Base-by-base conservation (phyloP, 2,797 vertebrate genomes). In the Dallia pectoralis region DNA sequence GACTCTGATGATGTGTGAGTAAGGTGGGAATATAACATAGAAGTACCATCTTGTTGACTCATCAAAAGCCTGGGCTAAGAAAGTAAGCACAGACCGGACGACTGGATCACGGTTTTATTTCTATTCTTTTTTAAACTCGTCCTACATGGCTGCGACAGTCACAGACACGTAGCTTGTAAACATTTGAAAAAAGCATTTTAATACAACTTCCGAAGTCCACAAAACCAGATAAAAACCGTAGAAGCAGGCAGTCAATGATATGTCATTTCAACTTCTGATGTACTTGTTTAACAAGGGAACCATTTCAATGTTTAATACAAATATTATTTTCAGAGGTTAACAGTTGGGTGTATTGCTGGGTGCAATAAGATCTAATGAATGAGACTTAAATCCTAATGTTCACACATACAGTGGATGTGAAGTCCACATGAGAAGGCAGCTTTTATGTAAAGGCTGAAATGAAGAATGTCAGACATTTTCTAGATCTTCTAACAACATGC, bases 141-240 rank as follows among this genome's bases (percentile, higher is more conserved):
- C 71, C 69, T 81, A 53, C 65, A 75, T 72, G n/a, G 7, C 79
- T 83, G 74, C 62, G 75, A 90, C 77, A 88, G 86, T 88, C 87
- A 82, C 89, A 18, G 79, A 89, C 77, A 88, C 88, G 88, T 33
- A 88, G 87, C 88, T 79, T 93, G 91, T 93, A 93, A 94, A 94
- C 92, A 92, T 90, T 83, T 84, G 71, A 86, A 83, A 86, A 83
- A 79, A 73, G 79, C 84, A 69, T 84, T 70, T 84, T 81, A 84
- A 84, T 71, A 82, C 79, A 87, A 65, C 61, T 59, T 71, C 77
- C 82, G 66, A 76, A 91, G 85, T 49, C 69, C 81, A 88, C 85
- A 83, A 61, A 82, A 83, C 73, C 71, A 83, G 81, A 79, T 71
- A 30, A 69, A 74, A 83, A 72, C 47, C 49, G 47, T 64, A 66